These are phyloP conservation scores for Caerostris darwini DNA, from an alignment of 1,140 invertebrate species.

Conservation along the genomic window DNA sequence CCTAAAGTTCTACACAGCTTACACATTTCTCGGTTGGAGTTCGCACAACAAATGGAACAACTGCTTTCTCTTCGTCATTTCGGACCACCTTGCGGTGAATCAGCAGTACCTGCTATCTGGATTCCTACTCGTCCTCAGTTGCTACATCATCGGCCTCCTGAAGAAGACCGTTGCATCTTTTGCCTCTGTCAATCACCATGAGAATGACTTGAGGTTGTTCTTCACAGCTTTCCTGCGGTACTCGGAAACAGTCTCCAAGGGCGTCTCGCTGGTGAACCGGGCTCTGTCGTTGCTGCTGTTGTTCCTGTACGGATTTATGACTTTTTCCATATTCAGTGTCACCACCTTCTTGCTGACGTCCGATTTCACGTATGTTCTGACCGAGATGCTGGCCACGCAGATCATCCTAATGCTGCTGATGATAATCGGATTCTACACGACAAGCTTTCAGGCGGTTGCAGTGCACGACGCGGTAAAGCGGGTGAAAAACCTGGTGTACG, in stretches of 20 bases:
- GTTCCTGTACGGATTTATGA: constrained; percentile 20
- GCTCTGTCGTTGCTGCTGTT: constrained; percentile 14
- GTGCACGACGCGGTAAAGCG: neutral
- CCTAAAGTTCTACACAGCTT: neutral
- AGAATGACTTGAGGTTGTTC: neutral
- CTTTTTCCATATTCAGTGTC: constrained; percentile 36
- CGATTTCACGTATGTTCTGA: neutral
- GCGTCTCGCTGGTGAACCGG: neutral
- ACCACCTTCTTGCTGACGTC: constrained; percentile 8
- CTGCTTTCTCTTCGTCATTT: neutral
- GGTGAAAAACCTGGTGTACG: neutral
- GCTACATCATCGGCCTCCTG: neutral
- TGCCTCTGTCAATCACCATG: too few relatives aligned
- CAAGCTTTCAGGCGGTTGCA: neutral
- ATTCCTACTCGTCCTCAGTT: constrained; percentile 28
- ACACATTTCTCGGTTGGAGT: constrained; percentile 38
- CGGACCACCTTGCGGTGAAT: neutral
- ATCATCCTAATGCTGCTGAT: neutral
- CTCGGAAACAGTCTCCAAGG: neutral
- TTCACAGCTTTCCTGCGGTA: neutral
- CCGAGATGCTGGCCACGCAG: neutral
- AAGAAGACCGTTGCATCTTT: neutral
- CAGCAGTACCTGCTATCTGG: constrained; percentile 28
- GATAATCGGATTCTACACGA: neutral
- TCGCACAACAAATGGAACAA: neutral